Base-by-base conservation (phyloP, 2,888 invertebrate genomes). In the Nezara viridula region DNA sequence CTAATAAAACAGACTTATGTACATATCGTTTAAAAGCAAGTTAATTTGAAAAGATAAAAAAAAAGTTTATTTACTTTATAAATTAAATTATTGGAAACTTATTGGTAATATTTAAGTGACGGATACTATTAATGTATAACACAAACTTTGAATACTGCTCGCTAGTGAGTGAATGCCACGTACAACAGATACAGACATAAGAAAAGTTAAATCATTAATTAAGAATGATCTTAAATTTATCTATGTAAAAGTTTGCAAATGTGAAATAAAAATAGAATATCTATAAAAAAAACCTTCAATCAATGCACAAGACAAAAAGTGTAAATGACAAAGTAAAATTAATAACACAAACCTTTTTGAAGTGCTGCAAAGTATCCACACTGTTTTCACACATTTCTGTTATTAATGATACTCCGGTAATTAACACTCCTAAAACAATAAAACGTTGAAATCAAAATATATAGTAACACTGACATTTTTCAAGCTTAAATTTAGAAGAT, bases 381-480 rank as follows among this genome's bases (percentile, higher is more conserved):
- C 98, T 99, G 93, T 97, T 97, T 93, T 99, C 98, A 93, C 99
- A 99, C 99, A 99, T 99, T 94, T 99, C 99, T 44, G 98, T 99
- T 92, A 99, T 99, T 89, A 99, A 95, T 89, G 98, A 98, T 85
- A 99, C 98, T 50, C 99, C 99, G 87, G 99, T 99, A 92, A 99
- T 98, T 91, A 99, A 95, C 89, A 99, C 98, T 92, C 98, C 98
- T 97, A 93, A 88, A 88, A 88, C 32, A 37, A 88, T 27, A 32
- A 14, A n/a, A 81, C 40, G 27, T 27, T 27, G 27, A 27, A 7
- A 60, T 60, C 27, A 55, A 3, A 55, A 9, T 10, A 24, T n/a
- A 55, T 6, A 55, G 1, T 21, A 19, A 7, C 1, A 12, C 50
- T 21, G 21, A 52, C 50, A 52, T 52, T 52, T 12, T 12, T 5